phyloP scores from a whole-genome alignment of 2,797 vertebrate genomes.

The Podargus strigoides region DNA sequence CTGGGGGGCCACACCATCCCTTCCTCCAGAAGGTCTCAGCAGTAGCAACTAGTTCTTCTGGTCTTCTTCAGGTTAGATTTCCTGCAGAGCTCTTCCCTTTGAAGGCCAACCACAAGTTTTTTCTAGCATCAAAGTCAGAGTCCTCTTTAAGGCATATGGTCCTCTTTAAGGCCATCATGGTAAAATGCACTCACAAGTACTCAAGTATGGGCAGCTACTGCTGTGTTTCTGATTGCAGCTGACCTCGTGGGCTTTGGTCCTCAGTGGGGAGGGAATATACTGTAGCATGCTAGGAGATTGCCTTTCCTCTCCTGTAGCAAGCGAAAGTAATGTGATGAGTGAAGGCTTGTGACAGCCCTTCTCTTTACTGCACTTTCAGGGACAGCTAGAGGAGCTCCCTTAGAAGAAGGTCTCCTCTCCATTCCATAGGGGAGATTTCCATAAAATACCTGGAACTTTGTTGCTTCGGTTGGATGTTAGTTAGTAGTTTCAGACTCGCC shows the following conservation, averaged over 20 bases:
- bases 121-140: not conserved
- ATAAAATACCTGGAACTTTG: not conserved
- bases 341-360: not conserved
- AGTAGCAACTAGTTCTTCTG: not conserved
- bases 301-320: not conserved
- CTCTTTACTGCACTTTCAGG: not conserved
- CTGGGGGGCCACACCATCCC: not conserved
- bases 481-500: not conserved
- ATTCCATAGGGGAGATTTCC: not conserved
- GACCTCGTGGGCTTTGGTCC: not conserved
- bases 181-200: not conserved
- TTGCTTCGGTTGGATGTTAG: not conserved
- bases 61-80: not conserved
- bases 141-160: rapidly evolving
- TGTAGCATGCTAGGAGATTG: not conserved
- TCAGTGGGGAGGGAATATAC: not conserved
- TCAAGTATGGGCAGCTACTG: not conserved
- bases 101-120: not conserved
- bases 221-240: not conserved
- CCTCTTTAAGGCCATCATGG: rapidly evolving
- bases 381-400: not conserved
- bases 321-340: not conserved
- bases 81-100: not conserved
- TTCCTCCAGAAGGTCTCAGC: not conserved
- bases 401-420: not conserved